phyloP scores from a whole-genome alignment of 2,888 invertebrate genomes.

The Dynastes maya region DNA sequence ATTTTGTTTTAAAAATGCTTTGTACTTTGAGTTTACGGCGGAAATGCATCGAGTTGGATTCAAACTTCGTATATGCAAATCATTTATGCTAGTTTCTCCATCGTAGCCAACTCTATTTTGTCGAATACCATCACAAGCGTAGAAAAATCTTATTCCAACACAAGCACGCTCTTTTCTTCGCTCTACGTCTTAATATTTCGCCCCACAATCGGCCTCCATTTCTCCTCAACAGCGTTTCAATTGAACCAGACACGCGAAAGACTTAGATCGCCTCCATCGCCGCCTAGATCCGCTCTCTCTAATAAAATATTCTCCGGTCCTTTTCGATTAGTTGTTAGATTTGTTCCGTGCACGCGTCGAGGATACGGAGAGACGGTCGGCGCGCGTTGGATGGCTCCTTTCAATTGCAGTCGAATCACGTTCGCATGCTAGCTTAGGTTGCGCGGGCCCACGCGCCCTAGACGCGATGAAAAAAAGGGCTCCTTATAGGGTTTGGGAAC shows the following conservation, averaged over 20 bases:
- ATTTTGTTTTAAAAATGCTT: too few relatives aligned
- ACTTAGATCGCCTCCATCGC: neutral
- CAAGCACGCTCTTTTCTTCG: too few relatives aligned
- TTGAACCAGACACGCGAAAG: constrained; percentile 14
- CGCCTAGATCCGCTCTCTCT: constrained; percentile 15
- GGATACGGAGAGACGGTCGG: neutral
- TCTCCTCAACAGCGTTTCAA: neutral
- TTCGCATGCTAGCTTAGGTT: constrained; percentile 14
- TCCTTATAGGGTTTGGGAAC: neutral
- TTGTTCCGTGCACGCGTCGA: constrained; percentile 13
- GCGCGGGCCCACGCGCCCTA: neutral
- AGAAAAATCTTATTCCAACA: too few relatives aligned
- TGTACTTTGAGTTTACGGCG: too few relatives aligned
- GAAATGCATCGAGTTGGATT: too few relatives aligned
- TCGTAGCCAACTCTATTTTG: too few relatives aligned
- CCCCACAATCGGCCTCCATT: neutral
- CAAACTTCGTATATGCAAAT: too few relatives aligned
- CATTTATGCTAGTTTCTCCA: too few relatives aligned
- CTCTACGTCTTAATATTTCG: neutral
- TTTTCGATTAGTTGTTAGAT: constrained; percentile 34
- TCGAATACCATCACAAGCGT: too few relatives aligned
- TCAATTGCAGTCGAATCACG: constrained; percentile 23
- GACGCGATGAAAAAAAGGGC: neutral
- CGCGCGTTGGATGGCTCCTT: neutral
- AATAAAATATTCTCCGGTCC: constrained; percentile 36